Evolutionary conservation across 2,888 invertebrate species (phyloP), one percentile per base, ranked within the genome.

Genomic region (Heliconius ethilla): DNA sequence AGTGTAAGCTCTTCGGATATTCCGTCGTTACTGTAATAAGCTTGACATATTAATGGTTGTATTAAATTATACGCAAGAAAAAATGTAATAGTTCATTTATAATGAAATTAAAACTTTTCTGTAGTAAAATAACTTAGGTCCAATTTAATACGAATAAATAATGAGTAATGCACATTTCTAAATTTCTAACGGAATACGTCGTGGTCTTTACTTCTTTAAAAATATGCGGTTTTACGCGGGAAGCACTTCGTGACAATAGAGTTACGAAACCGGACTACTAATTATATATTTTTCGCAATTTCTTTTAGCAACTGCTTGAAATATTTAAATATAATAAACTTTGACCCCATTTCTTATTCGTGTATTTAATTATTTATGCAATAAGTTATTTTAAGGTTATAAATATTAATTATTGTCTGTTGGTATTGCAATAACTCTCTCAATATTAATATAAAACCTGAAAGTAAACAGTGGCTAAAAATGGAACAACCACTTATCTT

Each of bases 201-300:
- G 63, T 51, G 15, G 55, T 27, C 76, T 37, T 79, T 51, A 79
- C 63, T 78, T 63, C 74, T 70, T 76, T 51, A 75, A 25, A 75
- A 76, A 73, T 82, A 84, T 85, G 85, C 83, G 86, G 87, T 86
- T 83, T 40, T 78, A 80, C 81, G 84, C 82, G 87, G 85, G 86
- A 79, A 85, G 83, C 83, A 84, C 87, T 84, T 90, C 90, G 89
- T 90, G 91, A 90, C 89, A 89, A 86, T 84, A 79, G 74, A 74
- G 80, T 91, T 90, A 83, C 88, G 84, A 87, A 87, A 90, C 83
- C 80, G 83, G 81, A 79, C 79, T 83, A 83, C 86, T 90, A 89
- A 91, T 91, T 91, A 89, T 89, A 87, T 85, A 82, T 81, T 80
- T 83, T 82, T 81, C 86, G 82, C 83, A 82, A 83, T 77, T 73